A percentile compares a stretch with the other conserved stretches of the same genome.
These are phyloP conservation scores for Vipera ursinii DNA, from an alignment of 2,797 vertebrate species.

Conservation along the genomic window DNA sequence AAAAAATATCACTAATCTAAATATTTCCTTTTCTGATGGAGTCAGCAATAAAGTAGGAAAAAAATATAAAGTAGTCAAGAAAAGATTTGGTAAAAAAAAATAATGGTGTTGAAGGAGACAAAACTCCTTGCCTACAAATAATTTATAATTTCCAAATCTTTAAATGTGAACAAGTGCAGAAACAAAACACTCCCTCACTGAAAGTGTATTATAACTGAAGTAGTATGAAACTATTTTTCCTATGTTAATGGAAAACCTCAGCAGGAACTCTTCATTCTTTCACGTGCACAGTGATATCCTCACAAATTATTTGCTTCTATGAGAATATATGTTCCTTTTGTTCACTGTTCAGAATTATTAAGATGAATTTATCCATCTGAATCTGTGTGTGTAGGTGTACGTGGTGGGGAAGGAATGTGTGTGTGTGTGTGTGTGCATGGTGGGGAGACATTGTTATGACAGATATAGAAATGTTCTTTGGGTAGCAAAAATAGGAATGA, in stretches of 20 bases:
- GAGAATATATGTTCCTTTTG: neutral
- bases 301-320: neutral
- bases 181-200: neutral
- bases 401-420: neutral
- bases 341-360: neutral
- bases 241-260: neutral
- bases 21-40: neutral
- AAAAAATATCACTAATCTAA: neutral
- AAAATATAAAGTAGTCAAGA: neutral
- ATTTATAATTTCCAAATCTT: neutral
- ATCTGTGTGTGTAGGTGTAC: neutral
- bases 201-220: neutral
- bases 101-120: neutral
- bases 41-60: neutral
- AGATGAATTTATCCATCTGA: neutral
- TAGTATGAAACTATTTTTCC: neutral
- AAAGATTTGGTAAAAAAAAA: neutral
- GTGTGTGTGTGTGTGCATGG: neutral
- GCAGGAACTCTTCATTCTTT: neutral
- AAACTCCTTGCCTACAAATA: neutral
- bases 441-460: neutral
- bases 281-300: neutral
- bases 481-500: neutral
- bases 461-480: neutral
- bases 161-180: neutral